Conservation (phyloP, 2,888 invertebrate species). For the Anodontia alba region DNA sequence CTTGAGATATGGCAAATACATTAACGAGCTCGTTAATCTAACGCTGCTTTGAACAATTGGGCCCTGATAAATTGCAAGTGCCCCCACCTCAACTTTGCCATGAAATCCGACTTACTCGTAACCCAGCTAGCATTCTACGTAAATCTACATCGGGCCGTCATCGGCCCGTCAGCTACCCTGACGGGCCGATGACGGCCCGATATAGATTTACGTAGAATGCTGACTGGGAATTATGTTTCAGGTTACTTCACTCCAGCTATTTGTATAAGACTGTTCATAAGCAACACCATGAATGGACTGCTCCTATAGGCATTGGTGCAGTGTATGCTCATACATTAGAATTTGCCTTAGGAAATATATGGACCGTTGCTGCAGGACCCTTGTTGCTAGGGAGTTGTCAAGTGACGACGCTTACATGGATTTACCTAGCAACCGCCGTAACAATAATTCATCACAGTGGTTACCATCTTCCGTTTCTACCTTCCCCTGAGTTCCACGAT, state of each 20-base stretch:
- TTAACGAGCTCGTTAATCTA: too few species aligned
- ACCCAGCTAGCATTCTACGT: too few species aligned
- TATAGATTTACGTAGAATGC: too few species aligned
- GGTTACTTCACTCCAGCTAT: conserved; percentile 90
- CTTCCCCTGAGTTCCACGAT: conserved; percentile 94
- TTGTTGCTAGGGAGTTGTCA: conserved; percentile 88
- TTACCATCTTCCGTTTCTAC: conserved; percentile 93
- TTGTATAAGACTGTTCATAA: conserved; percentile 94
- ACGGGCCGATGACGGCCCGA: too few species aligned
- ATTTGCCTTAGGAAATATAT: conserved; percentile 91
- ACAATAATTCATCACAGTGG: conserved; percentile 94
- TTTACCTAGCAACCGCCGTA: conserved; percentile 90
- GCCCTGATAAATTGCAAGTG: too few species aligned
- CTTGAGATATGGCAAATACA: too few species aligned
- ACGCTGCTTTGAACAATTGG: too few species aligned
- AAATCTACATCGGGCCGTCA: too few species aligned
- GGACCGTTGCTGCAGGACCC: conserved; percentile 90
- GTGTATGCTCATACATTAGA: conserved; percentile 92
- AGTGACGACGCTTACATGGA: conserved; percentile 88
- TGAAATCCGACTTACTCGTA: too few species aligned
- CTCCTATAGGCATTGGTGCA: conserved; percentile 92
- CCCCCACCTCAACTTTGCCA: too few species aligned
- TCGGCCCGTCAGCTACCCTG: too few species aligned
- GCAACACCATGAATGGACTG: conserved; percentile 94
- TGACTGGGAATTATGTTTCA: conserved; percentile 78